These are phyloP conservation scores for Naja naja DNA, from an alignment of 2,113 vertebrate genomes.

Conservation along the genomic window DNA sequence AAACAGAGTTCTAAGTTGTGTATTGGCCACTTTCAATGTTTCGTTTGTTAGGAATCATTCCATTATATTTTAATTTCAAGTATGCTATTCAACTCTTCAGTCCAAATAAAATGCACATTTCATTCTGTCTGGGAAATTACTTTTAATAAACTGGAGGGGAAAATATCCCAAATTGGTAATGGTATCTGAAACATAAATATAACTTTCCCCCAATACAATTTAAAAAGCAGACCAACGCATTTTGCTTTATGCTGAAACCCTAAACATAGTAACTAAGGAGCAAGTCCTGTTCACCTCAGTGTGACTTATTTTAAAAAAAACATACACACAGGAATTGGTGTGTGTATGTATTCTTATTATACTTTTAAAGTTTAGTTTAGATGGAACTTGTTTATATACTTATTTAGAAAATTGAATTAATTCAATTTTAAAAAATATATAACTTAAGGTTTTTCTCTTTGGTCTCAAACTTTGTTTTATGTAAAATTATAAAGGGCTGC, in stretches of 20 bases:
- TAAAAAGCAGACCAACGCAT: neutral
- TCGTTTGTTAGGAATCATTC: neutral
- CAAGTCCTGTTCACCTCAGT: neutral
- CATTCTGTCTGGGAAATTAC: neutral
- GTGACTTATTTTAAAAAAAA: neutral
- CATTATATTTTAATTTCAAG: neutral
- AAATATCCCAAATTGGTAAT: neutral
- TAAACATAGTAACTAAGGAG: neutral
- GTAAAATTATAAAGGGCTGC: neutral
- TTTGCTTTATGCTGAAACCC: neutral
- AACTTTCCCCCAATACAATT: neutral
- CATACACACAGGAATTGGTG: neutral
- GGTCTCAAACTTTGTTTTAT: neutral
- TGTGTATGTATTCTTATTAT: neutral
- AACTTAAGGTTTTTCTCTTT: neutral
- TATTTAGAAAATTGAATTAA: neutral
- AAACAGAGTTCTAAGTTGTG: neutral
- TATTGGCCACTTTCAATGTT: neutral
- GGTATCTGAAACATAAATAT: neutral
- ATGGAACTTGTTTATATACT: neutral
- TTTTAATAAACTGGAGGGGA: neutral
- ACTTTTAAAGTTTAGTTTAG: neutral
- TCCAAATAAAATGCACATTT: neutral
- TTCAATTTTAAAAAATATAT: neutral
- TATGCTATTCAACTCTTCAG: neutral